Evolutionary conservation across 2,888 invertebrate species (phyloP).

Genomic region (Aspidiotus destructor): DNA sequence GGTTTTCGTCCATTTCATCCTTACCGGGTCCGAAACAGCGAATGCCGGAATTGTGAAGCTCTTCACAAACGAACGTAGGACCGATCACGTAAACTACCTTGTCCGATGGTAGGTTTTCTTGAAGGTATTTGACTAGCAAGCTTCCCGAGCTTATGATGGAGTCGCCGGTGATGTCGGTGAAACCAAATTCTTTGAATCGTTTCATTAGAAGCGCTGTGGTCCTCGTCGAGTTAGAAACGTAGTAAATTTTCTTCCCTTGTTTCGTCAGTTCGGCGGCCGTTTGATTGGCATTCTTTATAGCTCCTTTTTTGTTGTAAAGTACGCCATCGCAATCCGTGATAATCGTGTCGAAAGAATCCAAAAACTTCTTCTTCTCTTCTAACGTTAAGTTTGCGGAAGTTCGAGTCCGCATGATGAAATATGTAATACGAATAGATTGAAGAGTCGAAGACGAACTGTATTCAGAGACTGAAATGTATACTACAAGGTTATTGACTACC

Average conservation of each 20-base stretch:
- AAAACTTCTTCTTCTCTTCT: conserved; percentile 39
- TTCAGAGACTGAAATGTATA: no score
- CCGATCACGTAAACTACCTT: conserved; percentile 61
- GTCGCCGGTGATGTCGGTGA: conserved; percentile 42
- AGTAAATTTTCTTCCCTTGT: conserved; percentile 53
- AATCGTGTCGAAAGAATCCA: conserved; percentile 47
- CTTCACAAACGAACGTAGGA: conserved; percentile 67
- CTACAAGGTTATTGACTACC: no score
- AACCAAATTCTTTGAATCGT: conserved; percentile 50
- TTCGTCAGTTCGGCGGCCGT: conserved; percentile 46
- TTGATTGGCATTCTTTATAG: conserved; percentile 46
- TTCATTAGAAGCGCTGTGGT: conserved; percentile 49
- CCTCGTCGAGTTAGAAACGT: conserved; percentile 58
- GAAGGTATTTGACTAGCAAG: conserved; percentile 66
- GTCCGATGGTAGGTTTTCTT: conserved; percentile 60
- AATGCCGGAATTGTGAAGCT: conserved; percentile 72
- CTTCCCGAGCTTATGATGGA: conserved; percentile 36
- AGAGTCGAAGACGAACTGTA: no score
- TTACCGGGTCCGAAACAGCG: conserved; percentile 63
- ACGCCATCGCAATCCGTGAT: conserved; percentile 54
- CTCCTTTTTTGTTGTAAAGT: conserved; percentile 48
- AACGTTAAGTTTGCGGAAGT: neutral
- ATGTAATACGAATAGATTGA: no score
- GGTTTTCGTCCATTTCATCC: conserved; percentile 47
- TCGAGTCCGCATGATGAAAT: no score